Percentiles rank a stretch among this genome's conserved stretches.
Conservation (phyloP, 2,113 vertebrate genomes). For the Amphilophus citrinellus region DNA sequence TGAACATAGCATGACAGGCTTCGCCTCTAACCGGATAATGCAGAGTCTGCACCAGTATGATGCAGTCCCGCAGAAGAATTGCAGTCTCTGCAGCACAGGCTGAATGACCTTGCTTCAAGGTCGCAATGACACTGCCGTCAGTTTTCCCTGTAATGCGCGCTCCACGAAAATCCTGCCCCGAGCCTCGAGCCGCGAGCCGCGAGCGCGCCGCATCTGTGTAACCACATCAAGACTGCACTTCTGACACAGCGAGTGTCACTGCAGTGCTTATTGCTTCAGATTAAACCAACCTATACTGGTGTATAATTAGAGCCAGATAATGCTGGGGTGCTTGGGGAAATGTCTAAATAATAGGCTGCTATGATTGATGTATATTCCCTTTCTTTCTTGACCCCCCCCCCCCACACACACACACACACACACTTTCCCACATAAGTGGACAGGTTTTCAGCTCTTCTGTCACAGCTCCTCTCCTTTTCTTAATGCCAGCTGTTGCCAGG, state of each 20-base stretch:
- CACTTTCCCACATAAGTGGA: background rate
- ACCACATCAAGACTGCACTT: conserved; percentile 31
- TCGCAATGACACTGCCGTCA: conserved; percentile 80
- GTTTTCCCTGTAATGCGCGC: conserved; percentile 67
- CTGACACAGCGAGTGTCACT: conserved; percentile 18
- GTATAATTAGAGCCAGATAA: conserved; percentile 33
- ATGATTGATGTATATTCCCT: background rate
- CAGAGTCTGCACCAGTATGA: conserved; percentile 73
- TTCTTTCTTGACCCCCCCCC: background rate
- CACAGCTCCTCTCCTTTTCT: conserved; percentile 34
- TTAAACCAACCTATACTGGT: conserved; percentile 19
- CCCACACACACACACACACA: background rate
- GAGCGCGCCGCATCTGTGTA: conserved; percentile 29
- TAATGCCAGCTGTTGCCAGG: conserved; percentile 62
- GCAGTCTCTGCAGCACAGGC: conserved; percentile 79
- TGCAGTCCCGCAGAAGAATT: conserved; percentile 75
- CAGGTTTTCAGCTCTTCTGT: conserved; percentile 44
- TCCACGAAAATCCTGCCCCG: conserved; percentile 34
- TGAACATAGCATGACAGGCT: conserved; percentile 8
- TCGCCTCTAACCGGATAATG: conserved; percentile 40
- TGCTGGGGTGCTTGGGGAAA: background rate
- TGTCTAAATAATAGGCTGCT: background rate
- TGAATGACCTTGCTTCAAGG: conserved; percentile 83
- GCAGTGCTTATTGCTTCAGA: conserved; percentile 20
- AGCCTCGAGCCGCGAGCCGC: conserved; percentile 9